phyloP scores from a whole-genome alignment of 2,797 vertebrate genomes.

The Podargus strigoides region DNA sequence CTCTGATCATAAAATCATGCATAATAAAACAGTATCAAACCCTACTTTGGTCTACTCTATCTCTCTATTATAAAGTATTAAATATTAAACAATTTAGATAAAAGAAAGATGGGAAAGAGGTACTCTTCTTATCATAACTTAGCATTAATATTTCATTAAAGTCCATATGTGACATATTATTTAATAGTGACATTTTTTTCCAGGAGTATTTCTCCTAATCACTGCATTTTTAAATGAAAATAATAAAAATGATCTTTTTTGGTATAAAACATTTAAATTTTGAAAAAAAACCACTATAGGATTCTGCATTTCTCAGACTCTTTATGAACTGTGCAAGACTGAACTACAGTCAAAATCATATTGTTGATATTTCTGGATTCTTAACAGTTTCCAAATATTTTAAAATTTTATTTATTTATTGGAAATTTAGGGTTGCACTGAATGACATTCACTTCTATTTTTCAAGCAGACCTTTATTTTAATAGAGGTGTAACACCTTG shows the following conservation, averaged over 20 bases:
- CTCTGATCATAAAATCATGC: constrained; percentile 38
- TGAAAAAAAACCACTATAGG: not conserved
- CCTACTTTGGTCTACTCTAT: constrained; percentile 23
- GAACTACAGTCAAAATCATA: not conserved
- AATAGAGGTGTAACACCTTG: not conserved
- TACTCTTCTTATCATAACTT: constrained; percentile 34
- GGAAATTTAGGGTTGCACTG: not conserved
- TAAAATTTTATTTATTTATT: not conserved
- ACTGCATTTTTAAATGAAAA: not conserved
- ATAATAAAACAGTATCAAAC: constrained; percentile 39
- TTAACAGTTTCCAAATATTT: not conserved
- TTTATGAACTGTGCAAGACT: not conserved
- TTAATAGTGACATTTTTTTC: constrained; percentile 2
- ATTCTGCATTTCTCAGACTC: not conserved
- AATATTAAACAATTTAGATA: constrained; percentile 52
- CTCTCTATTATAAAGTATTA: constrained; percentile 46
- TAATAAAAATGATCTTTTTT: not conserved
- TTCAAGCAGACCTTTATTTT: not conserved
- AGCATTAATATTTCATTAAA: constrained; percentile 52
- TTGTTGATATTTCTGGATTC: not conserved
- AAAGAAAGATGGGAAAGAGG: constrained; percentile 35
- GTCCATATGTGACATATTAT: constrained; percentile 34
- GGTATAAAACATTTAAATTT: not conserved
- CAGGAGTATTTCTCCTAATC: not conserved
- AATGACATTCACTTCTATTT: not conserved